phyloP scores from a whole-genome alignment of 2,113 vertebrate genomes.

The Phalacrocorax aristotelis region DNA sequence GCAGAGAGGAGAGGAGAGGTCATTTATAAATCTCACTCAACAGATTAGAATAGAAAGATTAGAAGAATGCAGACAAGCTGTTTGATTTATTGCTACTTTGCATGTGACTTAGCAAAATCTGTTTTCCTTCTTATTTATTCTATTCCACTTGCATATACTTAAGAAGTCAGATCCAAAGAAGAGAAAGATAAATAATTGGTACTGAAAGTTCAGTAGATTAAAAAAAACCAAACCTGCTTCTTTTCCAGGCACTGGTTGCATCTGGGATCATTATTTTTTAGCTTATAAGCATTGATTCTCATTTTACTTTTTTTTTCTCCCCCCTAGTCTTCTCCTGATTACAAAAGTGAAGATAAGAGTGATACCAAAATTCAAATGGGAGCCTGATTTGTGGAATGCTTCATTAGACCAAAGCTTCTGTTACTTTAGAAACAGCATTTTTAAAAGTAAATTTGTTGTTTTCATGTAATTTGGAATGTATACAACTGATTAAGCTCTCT shows the following conservation, averaged over 20 bases:
- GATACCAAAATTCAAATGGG: conserved; percentile 16
- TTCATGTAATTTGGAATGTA: conserved; percentile 20
- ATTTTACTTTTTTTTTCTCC: background rate
- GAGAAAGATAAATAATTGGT: conserved; percentile 46
- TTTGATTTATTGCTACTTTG: conserved; percentile 63
- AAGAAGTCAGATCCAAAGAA: conserved; percentile 49
- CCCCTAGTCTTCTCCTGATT: background rate
- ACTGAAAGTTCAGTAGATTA: conserved; percentile 39
- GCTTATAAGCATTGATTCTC: conserved; percentile 12
- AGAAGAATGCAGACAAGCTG: conserved; percentile 62
- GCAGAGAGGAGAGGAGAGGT: conserved; percentile 45
- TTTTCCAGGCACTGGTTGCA: background rate
- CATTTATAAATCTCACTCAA: conserved; percentile 59
- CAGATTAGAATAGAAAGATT: conserved; percentile 65
- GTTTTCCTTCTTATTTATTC: conserved; percentile 50
- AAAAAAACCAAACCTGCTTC: background rate
- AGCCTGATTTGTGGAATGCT: background rate
- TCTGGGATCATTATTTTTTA: conserved; percentile 36
- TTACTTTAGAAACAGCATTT: conserved; percentile 36
- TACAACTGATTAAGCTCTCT: conserved; percentile 7
- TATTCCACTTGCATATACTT: conserved; percentile 49
- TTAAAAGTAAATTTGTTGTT: background rate
- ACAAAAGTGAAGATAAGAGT: conserved; percentile 30
- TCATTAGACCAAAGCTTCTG: conserved; percentile 27
- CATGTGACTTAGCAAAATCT: conserved; percentile 59